Evolutionary conservation across 2,888 invertebrate genomes (phyloP).

Genomic region (Rhimphoctona megacephalus): DNA sequence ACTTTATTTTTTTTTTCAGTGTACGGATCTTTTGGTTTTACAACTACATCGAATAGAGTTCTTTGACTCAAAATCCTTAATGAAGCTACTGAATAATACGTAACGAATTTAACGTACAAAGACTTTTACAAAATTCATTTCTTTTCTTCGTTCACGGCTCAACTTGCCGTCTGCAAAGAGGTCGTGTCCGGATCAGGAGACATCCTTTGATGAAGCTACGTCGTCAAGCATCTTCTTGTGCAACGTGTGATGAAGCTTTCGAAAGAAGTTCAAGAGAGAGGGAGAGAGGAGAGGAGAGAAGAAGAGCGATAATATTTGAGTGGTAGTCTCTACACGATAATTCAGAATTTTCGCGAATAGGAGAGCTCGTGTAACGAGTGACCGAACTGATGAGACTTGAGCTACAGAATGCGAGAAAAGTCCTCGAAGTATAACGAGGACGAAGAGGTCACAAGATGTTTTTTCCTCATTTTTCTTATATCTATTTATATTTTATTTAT

Average conservation of each 20-base stretch:
- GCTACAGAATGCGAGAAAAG: conserved; percentile 12
- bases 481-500: neutral
- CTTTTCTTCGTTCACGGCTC: neutral
- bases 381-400: neutral
- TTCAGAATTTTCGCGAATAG: conserved; percentile 15
- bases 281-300: neutral
- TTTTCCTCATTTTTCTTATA: neutral
- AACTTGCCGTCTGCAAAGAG: neutral
- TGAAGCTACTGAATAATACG: conserved; percentile 33
- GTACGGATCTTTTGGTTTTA: conserved; percentile 17
- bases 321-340: conserved; percentile 11
- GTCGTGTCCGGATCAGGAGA: conserved; percentile 14
- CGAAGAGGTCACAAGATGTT: neutral
- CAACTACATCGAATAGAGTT: conserved; percentile 28
- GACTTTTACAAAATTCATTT: neutral
- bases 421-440: conserved; percentile 42
- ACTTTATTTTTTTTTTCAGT: no score
- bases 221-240: conserved; percentile 8
- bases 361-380: conserved; percentile 21
- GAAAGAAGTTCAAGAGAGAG: neutral
- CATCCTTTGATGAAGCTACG: conserved; percentile 19
- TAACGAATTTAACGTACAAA: neutral
- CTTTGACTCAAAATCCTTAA: conserved; percentile 37
- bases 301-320: neutral
- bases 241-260: conserved; percentile 3